Conservation (phyloP, 2,888 invertebrate species). For the Drosophila neutralis region DNA sequence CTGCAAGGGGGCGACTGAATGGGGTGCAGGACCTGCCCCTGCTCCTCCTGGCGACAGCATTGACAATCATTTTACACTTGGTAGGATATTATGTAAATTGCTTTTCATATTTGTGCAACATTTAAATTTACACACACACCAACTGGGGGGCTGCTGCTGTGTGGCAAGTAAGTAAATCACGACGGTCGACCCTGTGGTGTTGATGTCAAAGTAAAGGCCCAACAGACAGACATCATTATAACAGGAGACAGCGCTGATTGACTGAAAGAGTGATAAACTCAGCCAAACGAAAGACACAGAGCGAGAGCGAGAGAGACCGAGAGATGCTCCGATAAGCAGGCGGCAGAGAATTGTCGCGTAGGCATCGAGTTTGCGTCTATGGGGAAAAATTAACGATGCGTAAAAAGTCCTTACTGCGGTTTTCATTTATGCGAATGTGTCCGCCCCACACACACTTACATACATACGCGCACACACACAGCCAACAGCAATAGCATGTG, state of each 20-base stretch:
- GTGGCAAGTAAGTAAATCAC: constrained; percentile 59
- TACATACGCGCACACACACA: not conserved
- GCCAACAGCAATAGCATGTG: not conserved
- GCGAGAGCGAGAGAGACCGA: not conserved
- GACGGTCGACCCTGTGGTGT: constrained; percentile 45
- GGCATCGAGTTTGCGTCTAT: constrained; percentile 56
- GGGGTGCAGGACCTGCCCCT: not conserved
- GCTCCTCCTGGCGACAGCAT: constrained; percentile 50
- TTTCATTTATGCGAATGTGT: constrained; percentile 45
- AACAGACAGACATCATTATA: constrained; percentile 74
- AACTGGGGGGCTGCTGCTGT: not conserved
- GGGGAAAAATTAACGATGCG: constrained; percentile 80
- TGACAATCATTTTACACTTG: constrained; percentile 82
- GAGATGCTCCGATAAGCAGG: constrained; percentile 9
- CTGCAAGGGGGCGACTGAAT: not conserved
- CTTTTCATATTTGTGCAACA: constrained; percentile 81
- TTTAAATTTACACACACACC: constrained; percentile 71
- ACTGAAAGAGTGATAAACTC: constrained; percentile 70
- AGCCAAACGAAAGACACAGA: constrained; percentile 38
- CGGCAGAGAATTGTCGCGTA: constrained; percentile 43
- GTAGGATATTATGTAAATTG: constrained; percentile 80
- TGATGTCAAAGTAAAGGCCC: constrained; percentile 74
- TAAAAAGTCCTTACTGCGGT: constrained; percentile 68
- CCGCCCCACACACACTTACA: not conserved
- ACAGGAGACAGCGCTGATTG: constrained; percentile 68